Evolutionary conservation across 1,140 invertebrate species (phyloP), one percentile per base, ranked within the genome.

Genomic region (Trinorchestia longiramus): DNA sequence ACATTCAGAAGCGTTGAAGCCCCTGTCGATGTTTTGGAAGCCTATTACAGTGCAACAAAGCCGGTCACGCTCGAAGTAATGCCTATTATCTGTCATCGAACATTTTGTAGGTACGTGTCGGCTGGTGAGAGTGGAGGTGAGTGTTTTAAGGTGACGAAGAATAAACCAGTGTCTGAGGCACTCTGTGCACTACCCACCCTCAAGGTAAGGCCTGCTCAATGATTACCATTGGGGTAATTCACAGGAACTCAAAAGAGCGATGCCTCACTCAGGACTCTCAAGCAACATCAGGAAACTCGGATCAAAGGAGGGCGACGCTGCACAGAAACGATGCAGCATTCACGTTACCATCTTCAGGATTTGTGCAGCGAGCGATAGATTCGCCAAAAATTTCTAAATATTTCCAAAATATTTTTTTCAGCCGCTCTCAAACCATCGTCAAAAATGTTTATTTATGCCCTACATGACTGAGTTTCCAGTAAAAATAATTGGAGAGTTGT

Each of bases 121-220:
- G 43, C 92, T 45, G 92, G 92, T 94, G 92, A 94, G 41, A 43
- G 92, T 94, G 92, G 92, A n/a, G 44, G 92, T 90, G 44, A 45
- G 92, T 94, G 44, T 94, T 94, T 94, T 94, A 40, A 94, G 43
- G 92, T 94, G 92, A 94, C 43, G 44, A 94, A 94, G 92, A 94
- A 94, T 94, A 94, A 94, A 94, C 92, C 92, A 94, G 92, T 94
- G 92, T 94, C 92, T 94, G 92, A 94, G 92, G 41, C 92, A 94
- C 92, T 45, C 92, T 94, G 92, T 94, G 92, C 92, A 94, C 92
- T 94, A 94, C 92, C 92, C 92, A 94, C 92, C 92, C 92, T 44
- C 92, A 45, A 45, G 92, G 41, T 45, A 94, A 94, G 44, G 92
- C 44, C 92, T 94, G 92, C 43, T 94, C 92, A 94, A 94, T 43